Percentiles rank a stretch among this genome's conserved stretches.
These are phyloP conservation scores for Drosophila nikananu DNA, from an alignment of 1,140 invertebrate species.

Conservation along the genomic window DNA sequence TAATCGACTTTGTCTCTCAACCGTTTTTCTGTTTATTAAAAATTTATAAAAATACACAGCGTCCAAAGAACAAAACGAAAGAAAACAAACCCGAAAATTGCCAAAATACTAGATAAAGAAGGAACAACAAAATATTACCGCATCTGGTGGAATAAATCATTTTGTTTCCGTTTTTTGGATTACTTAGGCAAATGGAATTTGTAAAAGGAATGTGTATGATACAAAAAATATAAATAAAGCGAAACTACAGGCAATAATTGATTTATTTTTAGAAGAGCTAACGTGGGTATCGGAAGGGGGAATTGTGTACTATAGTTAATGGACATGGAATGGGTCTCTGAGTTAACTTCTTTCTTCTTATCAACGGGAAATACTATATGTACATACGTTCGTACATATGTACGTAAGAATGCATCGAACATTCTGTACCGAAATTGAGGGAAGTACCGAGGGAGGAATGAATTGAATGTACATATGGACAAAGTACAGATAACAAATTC, in stretches of 20 bases:
- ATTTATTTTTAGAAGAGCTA: slow-evolving; percentile 38
- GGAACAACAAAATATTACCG: slow-evolving; percentile 58
- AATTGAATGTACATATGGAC: neutral
- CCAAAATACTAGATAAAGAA: slow-evolving; percentile 38
- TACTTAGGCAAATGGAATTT: slow-evolving; percentile 66
- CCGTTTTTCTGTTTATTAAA: slow-evolving; percentile 33
- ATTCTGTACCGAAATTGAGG: slow-evolving; percentile 19
- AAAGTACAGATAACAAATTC: slow-evolving; percentile 24
- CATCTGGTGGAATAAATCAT: slow-evolving; percentile 48
- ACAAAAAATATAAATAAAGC: slow-evolving; percentile 26
- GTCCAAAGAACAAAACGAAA: neutral
- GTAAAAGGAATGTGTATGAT: slow-evolving; percentile 53
- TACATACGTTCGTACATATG: neutral
- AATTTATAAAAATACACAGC: slow-evolving; percentile 31
- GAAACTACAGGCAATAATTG: slow-evolving; percentile 21
- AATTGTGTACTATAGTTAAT: slow-evolving; percentile 3
- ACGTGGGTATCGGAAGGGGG: neutral
- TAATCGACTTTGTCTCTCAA: slow-evolving; percentile 25
- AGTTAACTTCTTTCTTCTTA: slow-evolving; percentile 46
- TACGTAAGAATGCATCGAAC: neutral
- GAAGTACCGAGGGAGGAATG: neutral
- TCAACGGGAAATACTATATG: slow-evolving; percentile 25
- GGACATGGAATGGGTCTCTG: slow-evolving; percentile 4
- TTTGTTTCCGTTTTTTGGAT: slow-evolving; percentile 10
- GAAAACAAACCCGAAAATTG: slow-evolving; percentile 45